These are phyloP conservation scores for Caenorhabditis zanzibari DNA, from an alignment of 2,888 invertebrate species.

Conservation along the genomic window DNA sequence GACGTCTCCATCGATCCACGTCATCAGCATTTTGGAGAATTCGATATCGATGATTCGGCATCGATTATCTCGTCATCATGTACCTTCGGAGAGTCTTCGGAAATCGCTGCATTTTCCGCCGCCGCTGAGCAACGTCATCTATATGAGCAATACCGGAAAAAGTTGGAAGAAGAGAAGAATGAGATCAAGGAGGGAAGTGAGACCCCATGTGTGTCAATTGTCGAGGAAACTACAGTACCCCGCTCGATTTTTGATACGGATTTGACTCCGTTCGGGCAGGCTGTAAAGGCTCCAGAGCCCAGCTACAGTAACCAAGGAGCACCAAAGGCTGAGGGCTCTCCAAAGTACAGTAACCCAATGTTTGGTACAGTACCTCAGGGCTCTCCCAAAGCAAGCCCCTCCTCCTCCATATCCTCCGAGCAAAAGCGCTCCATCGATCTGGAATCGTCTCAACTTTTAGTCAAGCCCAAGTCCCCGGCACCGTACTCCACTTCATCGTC, in stretches of 20 bases:
- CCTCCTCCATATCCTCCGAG: neutral
- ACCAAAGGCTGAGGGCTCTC: neutral
- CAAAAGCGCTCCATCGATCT: conserved; percentile 54
- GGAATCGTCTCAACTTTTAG: conserved; percentile 64
- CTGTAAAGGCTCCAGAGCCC: neutral
- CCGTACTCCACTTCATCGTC: conserved; percentile 66
- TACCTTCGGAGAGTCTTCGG: conserved; percentile 63
- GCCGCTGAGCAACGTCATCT: conserved; percentile 40
- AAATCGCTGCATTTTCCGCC: conserved; percentile 55
- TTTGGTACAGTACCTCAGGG: too few species aligned
- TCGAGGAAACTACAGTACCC: conserved; percentile 18
- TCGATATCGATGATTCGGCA: conserved; percentile 60
- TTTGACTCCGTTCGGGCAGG: conserved; percentile 54
- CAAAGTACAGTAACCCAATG: too few species aligned
- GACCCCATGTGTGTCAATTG: conserved; percentile 12
- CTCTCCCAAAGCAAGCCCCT: neutral
- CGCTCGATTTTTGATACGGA: conserved; percentile 37
- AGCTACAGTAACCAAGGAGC: neutral
- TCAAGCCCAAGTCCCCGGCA: conserved; percentile 69
- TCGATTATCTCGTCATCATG: conserved; percentile 62
- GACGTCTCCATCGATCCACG: conserved; percentile 34
- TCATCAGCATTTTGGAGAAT: conserved; percentile 30
- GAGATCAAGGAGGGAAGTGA: conserved; percentile 32
- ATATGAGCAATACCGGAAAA: conserved; percentile 39
- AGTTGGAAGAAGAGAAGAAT: conserved; percentile 36